These are phyloP conservation scores for Macrosiphum euphorbiae DNA, from an alignment of 2,888 invertebrate genomes.

Conservation along the genomic window DNA sequence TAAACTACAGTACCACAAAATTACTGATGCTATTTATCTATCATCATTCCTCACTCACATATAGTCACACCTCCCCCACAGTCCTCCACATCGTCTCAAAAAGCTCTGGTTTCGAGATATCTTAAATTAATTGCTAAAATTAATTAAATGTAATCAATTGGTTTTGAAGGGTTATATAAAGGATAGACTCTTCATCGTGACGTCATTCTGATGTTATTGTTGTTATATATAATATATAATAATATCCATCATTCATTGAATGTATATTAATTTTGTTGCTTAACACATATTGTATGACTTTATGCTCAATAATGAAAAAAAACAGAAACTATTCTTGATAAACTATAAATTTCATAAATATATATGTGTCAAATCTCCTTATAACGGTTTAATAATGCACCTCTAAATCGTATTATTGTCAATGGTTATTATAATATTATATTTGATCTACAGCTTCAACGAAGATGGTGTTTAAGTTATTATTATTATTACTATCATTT, in stretches of 20 bases:
- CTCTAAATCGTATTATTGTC: neutral
- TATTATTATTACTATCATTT: neutral
- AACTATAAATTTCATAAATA: neutral
- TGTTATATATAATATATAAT: no score
- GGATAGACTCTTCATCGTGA: neutral
- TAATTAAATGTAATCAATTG: neutral
- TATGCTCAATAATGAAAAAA: neutral
- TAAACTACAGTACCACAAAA: neutral
- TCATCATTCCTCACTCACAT: neutral
- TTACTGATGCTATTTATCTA: neutral
- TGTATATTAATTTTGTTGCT: neutral
- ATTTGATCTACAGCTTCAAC: neutral
- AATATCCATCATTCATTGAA: neutral
- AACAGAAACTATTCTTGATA: neutral
- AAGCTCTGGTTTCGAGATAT: neutral
- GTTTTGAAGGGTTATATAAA: neutral
- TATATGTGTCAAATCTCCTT: neutral
- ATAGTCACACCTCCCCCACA: neutral
- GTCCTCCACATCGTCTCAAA: neutral
- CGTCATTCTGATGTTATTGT: neutral
- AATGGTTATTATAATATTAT: neutral
- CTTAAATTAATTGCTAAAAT: neutral
- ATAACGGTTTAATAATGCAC: neutral
- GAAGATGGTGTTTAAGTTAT: neutral
- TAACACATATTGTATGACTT: neutral